Conservation (phyloP, 2,113 vertebrate genomes). For the Chaenocephalus aceratus region DNA sequence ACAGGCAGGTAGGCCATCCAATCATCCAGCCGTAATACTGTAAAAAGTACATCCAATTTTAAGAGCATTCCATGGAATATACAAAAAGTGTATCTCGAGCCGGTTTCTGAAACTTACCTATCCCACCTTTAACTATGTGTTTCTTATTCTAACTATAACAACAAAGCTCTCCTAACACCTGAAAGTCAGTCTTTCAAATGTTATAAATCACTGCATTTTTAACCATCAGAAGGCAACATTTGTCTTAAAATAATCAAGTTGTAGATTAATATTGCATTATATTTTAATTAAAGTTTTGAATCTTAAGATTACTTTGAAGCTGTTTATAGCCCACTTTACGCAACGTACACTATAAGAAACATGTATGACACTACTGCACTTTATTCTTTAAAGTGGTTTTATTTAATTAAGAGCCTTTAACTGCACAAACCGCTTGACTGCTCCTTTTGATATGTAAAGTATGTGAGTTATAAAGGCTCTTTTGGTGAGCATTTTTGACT, state of each 20-base stretch:
- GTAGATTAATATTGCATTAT: background rate
- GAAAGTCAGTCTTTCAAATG: constrained; percentile 16
- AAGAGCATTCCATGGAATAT: too few species aligned
- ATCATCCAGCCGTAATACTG: too few species aligned
- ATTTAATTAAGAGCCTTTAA: constrained; percentile 57
- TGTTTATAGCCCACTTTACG: constrained; percentile 19
- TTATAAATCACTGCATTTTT: background rate
- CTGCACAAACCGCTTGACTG: constrained; percentile 16
- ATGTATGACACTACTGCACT: background rate
- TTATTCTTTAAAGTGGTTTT: constrained; percentile 32
- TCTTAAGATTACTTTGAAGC: background rate
- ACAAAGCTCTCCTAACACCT: background rate
- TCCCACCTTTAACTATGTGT: background rate
- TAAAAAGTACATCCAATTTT: too few species aligned
- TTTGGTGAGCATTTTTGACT: constrained; percentile 19
- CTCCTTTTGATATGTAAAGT: constrained; percentile 19
- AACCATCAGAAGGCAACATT: too few species aligned
- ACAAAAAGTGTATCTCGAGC: too few species aligned
- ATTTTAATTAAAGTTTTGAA: background rate
- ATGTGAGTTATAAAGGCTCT: constrained; percentile 39
- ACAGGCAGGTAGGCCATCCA: too few species aligned
- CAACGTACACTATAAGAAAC: background rate
- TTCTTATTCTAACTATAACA: background rate
- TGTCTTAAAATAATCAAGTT: too few species aligned
- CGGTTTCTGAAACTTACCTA: too few species aligned